Percentiles rank a stretch among this genome's conserved stretches.
phyloP scores from a whole-genome alignment of 2,113 vertebrate genomes.

The Charadrius vociferus region DNA sequence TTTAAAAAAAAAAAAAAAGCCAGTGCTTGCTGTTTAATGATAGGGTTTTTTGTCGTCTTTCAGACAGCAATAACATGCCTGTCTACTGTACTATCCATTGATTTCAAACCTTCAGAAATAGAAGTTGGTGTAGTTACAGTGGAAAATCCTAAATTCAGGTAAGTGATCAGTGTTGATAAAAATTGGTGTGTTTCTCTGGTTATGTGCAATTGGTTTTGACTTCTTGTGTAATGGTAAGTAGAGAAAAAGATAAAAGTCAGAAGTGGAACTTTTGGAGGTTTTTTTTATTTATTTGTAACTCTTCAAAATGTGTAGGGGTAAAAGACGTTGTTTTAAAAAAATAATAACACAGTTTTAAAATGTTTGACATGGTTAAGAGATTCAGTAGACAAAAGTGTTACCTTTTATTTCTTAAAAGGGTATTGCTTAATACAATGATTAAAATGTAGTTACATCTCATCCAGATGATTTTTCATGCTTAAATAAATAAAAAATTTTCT shows the following conservation, averaged over 20 bases:
- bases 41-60: not conserved
- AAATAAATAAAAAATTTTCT: not conserved
- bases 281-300: not conserved
- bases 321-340: not conserved
- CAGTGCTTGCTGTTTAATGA: not conserved
- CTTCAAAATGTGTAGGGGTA: not conserved
- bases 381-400: not conserved
- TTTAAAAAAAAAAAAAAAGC: not conserved
- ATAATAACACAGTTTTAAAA: not conserved
- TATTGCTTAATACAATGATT: not conserved
- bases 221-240: not conserved
- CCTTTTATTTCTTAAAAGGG: not conserved
- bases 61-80: constrained; percentile 95
- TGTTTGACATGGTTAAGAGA: not conserved
- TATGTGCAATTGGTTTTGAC: not conserved
- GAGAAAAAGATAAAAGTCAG: not conserved
- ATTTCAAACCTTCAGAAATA: constrained; percentile 97
- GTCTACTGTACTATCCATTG: constrained; percentile 94
- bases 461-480: not conserved
- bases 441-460: not conserved
- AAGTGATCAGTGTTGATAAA: constrained; percentile 25
- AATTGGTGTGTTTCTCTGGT: not conserved
- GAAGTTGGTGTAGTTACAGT: constrained; percentile 93
- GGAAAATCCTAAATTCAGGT: constrained; percentile 95
- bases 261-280: not conserved